A percentile compares a stretch with the other conserved stretches of the same genome.
phyloP scores from a whole-genome alignment of 2,797 vertebrate genomes.

The Chaetophractus vellerosus region DNA sequence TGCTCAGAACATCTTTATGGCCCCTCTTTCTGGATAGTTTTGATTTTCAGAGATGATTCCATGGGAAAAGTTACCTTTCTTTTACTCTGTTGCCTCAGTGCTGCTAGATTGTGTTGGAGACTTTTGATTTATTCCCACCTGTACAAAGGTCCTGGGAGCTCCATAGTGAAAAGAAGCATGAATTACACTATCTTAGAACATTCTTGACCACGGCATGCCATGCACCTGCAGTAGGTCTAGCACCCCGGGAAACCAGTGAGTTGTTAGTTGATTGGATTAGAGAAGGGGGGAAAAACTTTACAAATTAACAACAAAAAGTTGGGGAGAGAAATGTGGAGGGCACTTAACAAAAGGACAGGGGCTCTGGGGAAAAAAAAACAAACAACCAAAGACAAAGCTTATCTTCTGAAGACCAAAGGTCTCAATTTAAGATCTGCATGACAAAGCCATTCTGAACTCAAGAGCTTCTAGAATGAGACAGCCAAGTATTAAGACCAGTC shows the following conservation, averaged over 20 bases:
- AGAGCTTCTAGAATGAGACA: constrained; percentile 49
- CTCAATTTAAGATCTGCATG: constrained; percentile 47
- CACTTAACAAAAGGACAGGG: background rate
- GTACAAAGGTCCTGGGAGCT: background rate
- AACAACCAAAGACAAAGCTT: constrained; percentile 75
- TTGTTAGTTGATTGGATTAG: background rate
- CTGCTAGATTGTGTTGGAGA: background rate
- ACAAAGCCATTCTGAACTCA: constrained; percentile 62
- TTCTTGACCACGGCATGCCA: constrained; percentile 29
- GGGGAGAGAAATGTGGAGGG: background rate
- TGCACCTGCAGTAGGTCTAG: background rate
- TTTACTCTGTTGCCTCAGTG: background rate
- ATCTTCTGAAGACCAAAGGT: constrained; percentile 62
- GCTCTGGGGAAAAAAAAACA: constrained; percentile 49
- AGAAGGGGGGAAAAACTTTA: background rate
- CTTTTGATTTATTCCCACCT: constrained; percentile 17
- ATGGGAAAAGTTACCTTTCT: background rate
- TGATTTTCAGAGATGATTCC: constrained; percentile 13
- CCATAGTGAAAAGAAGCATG: constrained; percentile 1
- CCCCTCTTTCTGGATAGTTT: constrained; percentile 30
- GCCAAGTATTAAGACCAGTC: background rate
- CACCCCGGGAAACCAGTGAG: background rate
- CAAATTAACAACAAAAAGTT: background rate
- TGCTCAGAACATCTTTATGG: constrained; percentile 1
- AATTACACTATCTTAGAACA: constrained; percentile 4